phyloP scores from a whole-genome alignment of 2,888 invertebrate genomes.

The Phrixothrix hirtus region DNA sequence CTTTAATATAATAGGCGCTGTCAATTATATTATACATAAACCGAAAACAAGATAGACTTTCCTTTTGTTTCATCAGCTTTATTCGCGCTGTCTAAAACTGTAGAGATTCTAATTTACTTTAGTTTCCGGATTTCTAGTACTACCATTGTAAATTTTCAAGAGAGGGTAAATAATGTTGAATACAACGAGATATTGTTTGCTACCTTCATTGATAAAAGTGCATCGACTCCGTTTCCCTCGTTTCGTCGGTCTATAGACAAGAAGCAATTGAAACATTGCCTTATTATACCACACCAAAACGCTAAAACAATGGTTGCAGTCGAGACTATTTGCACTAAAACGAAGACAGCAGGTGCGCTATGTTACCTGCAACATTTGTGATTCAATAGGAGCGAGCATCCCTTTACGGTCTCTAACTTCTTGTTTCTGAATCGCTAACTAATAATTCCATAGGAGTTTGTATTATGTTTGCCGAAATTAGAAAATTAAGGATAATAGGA shows the following conservation, averaged over 20 bases:
- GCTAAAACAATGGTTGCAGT: slow-evolving; percentile 13
- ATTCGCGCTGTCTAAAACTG: not conserved
- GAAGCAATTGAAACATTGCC: slow-evolving; percentile 10
- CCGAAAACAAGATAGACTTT: too few species aligned
- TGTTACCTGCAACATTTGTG: slow-evolving; percentile 15
- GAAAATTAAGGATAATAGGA: slow-evolving; percentile 12
- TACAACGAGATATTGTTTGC: slow-evolving; percentile 4
- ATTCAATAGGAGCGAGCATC: slow-evolving; percentile 10
- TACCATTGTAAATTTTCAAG: slow-evolving; percentile 5
- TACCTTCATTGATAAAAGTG: slow-evolving; percentile 1
- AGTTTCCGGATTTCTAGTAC: not conserved
- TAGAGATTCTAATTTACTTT: slow-evolving; percentile 6
- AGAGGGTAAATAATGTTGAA: slow-evolving; percentile 6
- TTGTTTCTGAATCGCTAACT: slow-evolving; percentile 5
- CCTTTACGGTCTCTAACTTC: slow-evolving; percentile 9
- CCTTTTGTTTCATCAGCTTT: slow-evolving; percentile 1
- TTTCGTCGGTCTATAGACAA: not conserved
- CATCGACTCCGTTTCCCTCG: not conserved
- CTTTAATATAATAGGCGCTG: too few species aligned
- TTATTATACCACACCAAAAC: slow-evolving; percentile 9
- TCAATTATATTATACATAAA: too few species aligned
- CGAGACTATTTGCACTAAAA: slow-evolving; percentile 13
- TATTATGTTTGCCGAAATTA: slow-evolving; percentile 13
- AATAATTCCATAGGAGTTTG: slow-evolving; percentile 5
- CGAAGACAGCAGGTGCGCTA: slow-evolving; percentile 13